These are phyloP conservation scores for Lophius piscatorius DNA, from an alignment of 2,113 vertebrate genomes.

Conservation along the genomic window DNA sequence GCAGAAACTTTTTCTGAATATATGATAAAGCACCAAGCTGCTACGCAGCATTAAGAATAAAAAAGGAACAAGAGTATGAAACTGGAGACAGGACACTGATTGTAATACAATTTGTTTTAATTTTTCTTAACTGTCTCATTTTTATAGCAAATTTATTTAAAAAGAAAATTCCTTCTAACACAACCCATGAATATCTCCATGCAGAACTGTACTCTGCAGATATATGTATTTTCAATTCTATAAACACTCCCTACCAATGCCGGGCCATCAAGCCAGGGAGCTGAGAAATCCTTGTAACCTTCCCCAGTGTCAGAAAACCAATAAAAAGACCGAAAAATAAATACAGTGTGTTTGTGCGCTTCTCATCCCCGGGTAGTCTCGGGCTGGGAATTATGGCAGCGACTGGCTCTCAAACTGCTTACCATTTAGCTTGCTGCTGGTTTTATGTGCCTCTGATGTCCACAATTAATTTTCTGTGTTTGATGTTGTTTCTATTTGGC, in stretches of 20 bases:
- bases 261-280: conserved; percentile 49
- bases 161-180: conserved; percentile 47
- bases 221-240: conserved; percentile 69
- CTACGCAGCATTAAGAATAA: neutral
- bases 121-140: conserved; percentile 43
- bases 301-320: conserved; percentile 63
- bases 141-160: conserved; percentile 51
- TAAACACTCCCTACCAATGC: conserved; percentile 45
- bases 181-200: conserved; percentile 51
- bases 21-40: conserved; percentile 10
- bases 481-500: conserved; percentile 28
- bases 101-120: conserved; percentile 36
- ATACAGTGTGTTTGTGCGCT: conserved; percentile 42
- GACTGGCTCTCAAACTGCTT: conserved; percentile 50
- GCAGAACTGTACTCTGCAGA: conserved; percentile 59
- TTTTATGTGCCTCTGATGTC: conserved; percentile 57
- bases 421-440: conserved; percentile 33
- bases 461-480: conserved; percentile 32
- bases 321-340: conserved; percentile 65
- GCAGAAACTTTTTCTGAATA: neutral
- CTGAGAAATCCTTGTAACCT: conserved; percentile 62
- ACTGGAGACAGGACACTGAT: conserved; percentile 12
- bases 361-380: conserved; percentile 44
- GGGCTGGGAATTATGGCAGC: conserved; percentile 53
- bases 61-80: conserved; percentile 10